Evolutionary conservation across 2,888 invertebrate genomes (phyloP), one percentile per base, ranked within the genome.

Genomic region (Coenonympha arcania): DNA sequence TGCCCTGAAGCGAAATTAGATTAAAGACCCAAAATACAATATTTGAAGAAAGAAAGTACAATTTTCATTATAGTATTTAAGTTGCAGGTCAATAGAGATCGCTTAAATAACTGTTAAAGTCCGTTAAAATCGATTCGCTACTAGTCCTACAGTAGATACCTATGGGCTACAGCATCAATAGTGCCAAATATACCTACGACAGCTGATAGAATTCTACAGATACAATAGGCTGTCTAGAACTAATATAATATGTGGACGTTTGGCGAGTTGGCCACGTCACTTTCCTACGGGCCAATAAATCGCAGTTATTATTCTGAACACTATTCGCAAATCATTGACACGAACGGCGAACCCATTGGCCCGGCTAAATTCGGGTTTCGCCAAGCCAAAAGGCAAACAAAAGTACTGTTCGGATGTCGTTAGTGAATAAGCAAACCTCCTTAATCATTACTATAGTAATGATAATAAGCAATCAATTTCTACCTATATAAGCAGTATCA

Each of bases 341-440:
- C 49, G 50, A 41, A n/a, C n/a, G n/a, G n/a, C n/a, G n/a, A 48
- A 30, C 41, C 50, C 37, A 39, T 20, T 51, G 49, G 47, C 31
- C 4, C 33, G 44, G 39, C 43, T 48, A 48, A n/a, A 20, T 48
- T 51, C 24, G 42, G 48, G 54, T 56, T 57, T 58, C 54, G 55
- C 58, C 58, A 49, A 66, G 60, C 61, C 63, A 62, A 71, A 74
- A 70, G 68, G 68, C 68, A 65, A 64, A 73, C 75, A 74, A 34
- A 77, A 70, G 66, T 70, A 54, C 57, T 52, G 57, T 57, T 62
- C 66, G 68, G 67, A 73, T 64, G 71, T 62, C 51, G 55, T 61
- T 54, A 60, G 69, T 74, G 68, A 76, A 48, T 48, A 42, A 42
- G 20, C 18, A 39, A 65, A 61, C 65, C 65, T 63, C 58, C 54